Evolutionary conservation across 2,797 vertebrate genomes (phyloP).

Genomic region (Myioborus miniatus): DNA sequence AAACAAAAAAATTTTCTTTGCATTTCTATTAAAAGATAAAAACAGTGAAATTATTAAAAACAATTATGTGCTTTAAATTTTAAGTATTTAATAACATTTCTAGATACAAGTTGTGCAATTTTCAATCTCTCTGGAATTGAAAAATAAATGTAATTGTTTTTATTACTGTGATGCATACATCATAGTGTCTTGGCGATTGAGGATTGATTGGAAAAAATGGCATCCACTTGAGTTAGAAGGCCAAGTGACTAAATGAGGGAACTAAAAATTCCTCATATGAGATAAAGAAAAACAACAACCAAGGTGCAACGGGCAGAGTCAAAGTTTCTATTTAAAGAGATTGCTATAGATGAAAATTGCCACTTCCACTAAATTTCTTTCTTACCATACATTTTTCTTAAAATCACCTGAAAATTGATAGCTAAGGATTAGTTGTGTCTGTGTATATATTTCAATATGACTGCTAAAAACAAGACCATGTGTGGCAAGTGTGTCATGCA

Average conservation of each 20-base stretch:
- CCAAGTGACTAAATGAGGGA: no score
- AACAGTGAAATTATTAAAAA: neutral
- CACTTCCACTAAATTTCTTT: neutral
- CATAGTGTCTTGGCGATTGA: neutral
- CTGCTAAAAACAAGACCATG: neutral
- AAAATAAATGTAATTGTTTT: neutral
- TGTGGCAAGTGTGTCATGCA: neutral
- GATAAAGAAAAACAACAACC: neutral
- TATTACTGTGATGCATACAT: neutral
- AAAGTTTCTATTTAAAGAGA: neutral
- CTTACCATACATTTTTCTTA: neutral
- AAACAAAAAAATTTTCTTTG: neutral
- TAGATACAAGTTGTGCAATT: neutral
- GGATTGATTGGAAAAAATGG: neutral
- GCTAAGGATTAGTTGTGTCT: neutral
- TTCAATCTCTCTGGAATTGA: neutral
- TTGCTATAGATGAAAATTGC: neutral
- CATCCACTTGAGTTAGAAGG: neutral
- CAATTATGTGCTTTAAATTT: neutral
- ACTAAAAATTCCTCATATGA: neutral
- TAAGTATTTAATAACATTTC: neutral
- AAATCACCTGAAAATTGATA: neutral
- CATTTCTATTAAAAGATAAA: neutral
- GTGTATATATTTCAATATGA: neutral
- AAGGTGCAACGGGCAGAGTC: neutral